Percentiles rank a stretch among this genome's conserved stretches.
Conservation (phyloP, 2,113 vertebrate species). For the Pachypanchax playfairii region DNA sequence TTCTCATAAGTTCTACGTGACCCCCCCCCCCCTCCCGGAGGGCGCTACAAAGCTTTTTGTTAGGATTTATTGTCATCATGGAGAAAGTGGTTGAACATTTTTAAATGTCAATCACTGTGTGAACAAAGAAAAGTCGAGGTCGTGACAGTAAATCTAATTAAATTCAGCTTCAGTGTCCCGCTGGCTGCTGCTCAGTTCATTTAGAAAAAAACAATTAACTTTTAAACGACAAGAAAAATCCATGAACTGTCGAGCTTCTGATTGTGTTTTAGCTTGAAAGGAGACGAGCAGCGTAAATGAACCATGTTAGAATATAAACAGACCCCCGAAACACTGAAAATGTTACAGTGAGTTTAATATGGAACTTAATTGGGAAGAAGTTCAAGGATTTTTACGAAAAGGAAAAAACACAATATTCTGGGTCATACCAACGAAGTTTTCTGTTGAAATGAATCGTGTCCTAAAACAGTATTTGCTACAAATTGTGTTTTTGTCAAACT, state of each 20-base stretch:
- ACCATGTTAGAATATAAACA: too few species aligned
- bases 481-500: too few species aligned
- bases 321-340: too few species aligned
- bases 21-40: background rate
- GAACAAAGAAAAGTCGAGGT: conserved; percentile 17
- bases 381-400: too few species aligned
- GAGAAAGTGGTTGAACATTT: conserved; percentile 10
- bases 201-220: conserved; percentile 1
- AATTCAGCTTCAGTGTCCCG: background rate
- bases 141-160: conserved; percentile 1
- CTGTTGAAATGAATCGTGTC: too few species aligned
- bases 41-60: conserved; percentile 7
- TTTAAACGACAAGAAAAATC: background rate
- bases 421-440: too few species aligned
- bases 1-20: conserved; percentile 8
- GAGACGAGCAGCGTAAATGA: background rate
- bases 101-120: conserved; percentile 13
- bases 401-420: too few species aligned
- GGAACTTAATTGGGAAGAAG: too few species aligned
- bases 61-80: background rate
- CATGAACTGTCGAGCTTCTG: background rate
- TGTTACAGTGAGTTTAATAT: too few species aligned
- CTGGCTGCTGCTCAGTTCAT: conserved; percentile 13
- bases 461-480: too few species aligned
- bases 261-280: background rate